phyloP scores from a whole-genome alignment of 2,113 vertebrate genomes.

The Lamprotornis superbus region DNA sequence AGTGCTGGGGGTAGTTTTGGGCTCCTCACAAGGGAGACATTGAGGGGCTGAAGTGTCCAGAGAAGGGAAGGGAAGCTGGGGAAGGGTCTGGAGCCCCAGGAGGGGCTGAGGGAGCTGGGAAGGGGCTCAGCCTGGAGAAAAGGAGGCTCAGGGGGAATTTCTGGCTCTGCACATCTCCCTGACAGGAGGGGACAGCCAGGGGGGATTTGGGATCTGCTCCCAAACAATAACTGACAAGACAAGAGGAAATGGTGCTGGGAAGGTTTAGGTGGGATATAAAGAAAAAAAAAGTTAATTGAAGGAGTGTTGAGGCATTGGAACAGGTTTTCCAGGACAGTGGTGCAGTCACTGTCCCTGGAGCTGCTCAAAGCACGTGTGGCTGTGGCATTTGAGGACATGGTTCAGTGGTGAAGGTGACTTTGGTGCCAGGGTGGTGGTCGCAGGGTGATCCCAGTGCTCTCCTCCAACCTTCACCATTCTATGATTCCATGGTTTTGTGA shows the following conservation, averaged over 20 bases:
- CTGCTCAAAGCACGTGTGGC: not conserved
- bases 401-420: accelerated
- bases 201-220: not conserved
- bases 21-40: not conserved
- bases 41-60: not conserved
- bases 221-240: not conserved
- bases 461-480: not conserved
- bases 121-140: not conserved
- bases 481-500: not conserved
- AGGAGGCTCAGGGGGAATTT: not conserved
- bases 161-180: too few species aligned
- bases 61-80: accelerated
- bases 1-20: accelerated
- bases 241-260: not conserved
- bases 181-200: too few species aligned
- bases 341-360: not conserved
- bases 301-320: not conserved
- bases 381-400: not conserved
- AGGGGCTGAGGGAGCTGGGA: not conserved
- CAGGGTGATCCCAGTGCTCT: not conserved
- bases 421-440: accelerated
- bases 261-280: not conserved
- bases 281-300: too few species aligned
- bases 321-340: too few species aligned
- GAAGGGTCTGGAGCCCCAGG: not conserved